Evolutionary conservation across 1,140 invertebrate species (phyloP).

Genomic region (Meloidogyne exigua): DNA sequence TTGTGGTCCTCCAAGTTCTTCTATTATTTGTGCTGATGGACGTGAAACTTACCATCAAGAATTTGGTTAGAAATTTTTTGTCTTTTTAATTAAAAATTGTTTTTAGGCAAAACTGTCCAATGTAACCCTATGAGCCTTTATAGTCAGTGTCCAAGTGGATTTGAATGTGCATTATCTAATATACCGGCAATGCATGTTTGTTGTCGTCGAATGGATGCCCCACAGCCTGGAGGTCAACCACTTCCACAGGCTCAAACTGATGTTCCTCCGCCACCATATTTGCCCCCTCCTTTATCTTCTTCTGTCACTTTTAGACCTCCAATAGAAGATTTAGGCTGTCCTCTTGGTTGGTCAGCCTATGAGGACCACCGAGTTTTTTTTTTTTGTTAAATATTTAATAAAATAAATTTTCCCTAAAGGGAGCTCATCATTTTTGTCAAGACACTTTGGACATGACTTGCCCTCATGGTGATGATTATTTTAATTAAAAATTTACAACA

Average conservation of each 20-base stretch:
- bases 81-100: conserved; percentile 3
- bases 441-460: conserved; percentile 46
- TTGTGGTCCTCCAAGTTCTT: conserved; percentile 32
- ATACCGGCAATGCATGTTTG: conserved; percentile 37
- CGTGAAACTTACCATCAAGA: conserved; percentile 49
- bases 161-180: conserved; percentile 42
- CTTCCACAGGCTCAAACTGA: conserved; percentile 25
- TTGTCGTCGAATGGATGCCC: conserved; percentile 17
- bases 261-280: background rate
- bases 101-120: conserved; percentile 38
- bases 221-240: conserved; percentile 17
- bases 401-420: conserved; percentile 3
- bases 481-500: background rate
- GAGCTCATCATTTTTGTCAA: conserved; percentile 52
- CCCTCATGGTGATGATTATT: conserved; percentile 28
- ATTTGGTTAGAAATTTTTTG: conserved; percentile 33
- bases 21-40: conserved; percentile 43
- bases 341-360: conserved; percentile 45
- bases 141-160: conserved; percentile 37
- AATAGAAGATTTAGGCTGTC: conserved; percentile 40
- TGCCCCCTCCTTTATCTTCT: background rate
- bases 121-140: conserved; percentile 38
- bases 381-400: background rate
- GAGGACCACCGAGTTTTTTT: conserved; percentile 9
- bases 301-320: conserved; percentile 44